phyloP scores from a whole-genome alignment of 2,113 vertebrate genomes.

The Malurus melanocephalus region DNA sequence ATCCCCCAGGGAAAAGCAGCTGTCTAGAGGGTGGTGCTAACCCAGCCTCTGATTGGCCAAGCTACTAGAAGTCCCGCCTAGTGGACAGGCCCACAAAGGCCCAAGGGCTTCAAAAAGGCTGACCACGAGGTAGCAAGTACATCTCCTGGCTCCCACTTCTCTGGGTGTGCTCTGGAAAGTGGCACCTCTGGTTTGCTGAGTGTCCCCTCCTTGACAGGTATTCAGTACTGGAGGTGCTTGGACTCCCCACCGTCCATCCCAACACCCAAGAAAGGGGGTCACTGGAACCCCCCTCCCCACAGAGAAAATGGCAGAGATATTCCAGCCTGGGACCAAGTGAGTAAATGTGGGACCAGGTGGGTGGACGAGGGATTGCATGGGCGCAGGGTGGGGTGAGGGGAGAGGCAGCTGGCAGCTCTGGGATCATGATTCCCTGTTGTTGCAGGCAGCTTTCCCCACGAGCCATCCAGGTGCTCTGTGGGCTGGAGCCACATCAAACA shows the following conservation, averaged over 20 bases:
- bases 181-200: background rate
- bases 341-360: too few relatives aligned
- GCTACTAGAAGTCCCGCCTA: too few relatives aligned
- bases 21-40: too few relatives aligned
- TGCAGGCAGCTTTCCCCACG: background rate
- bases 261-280: background rate
- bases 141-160: background rate
- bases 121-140: too few relatives aligned
- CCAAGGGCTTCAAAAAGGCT: too few relatives aligned
- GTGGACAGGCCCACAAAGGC: too few relatives aligned
- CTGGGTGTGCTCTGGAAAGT: background rate
- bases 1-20: background rate
- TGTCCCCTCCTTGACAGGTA: background rate
- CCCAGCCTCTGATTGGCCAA: too few relatives aligned
- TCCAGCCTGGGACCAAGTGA: background rate
- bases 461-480: background rate
- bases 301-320: background rate
- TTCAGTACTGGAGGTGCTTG: fast-evolving
- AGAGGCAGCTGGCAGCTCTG: background rate
- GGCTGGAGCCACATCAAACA: background rate
- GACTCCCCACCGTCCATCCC: background rate
- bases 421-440: background rate
- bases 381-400: fast-evolving
- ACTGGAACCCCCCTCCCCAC: background rate
- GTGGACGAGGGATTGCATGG: background rate